Base-by-base conservation (phyloP, 1,140 invertebrate genomes). In the Trissolcus basalis region DNA sequence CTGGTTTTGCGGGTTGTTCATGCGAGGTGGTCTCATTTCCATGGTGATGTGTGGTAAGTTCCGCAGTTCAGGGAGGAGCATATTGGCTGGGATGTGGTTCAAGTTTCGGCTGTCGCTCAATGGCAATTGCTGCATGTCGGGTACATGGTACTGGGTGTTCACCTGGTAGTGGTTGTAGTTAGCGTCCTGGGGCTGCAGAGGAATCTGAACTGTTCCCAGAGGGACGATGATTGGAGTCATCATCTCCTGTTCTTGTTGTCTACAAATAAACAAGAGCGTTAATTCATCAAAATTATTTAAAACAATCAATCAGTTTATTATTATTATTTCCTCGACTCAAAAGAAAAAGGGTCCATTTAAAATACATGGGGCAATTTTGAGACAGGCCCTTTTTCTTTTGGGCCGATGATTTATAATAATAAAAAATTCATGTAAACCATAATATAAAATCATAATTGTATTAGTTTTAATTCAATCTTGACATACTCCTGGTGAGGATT, bases 401-500 rank as follows among this genome's bases (percentile, higher is more conserved):
- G n/a, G n/a, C n/a, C n/a, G n/a, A n/a, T n/a, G n/a, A n/a, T n/a
- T n/a, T n/a, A n/a, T n/a, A n/a, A n/a, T n/a, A n/a, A n/a, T n/a
- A n/a, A n/a, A n/a, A n/a, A n/a, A n/a, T n/a, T n/a, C n/a, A n/a
- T n/a, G n/a, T n/a, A n/a, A n/a, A n/a, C n/a, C n/a, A n/a, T n/a
- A n/a, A n/a, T n/a, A n/a, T n/a, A n/a, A n/a, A n/a, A n/a, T n/a
- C n/a, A n/a, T n/a, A n/a, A n/a, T n/a, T n/a, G n/a, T n/a, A n/a
- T n/a, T n/a, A 27, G 19, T 27, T 27, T 27, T 27, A 27, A 3
- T 27, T 27, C 6, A 27, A 27, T 27, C 6, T 27, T 27, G n/a
- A 27, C 19, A 6, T 27, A 90, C 91, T 91, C 91, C 79, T 91
- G 90, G 13, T 91, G 90, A 58, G 92, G 91, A 58, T 87, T 89